Base-by-base conservation (phyloP, 2,797 vertebrate genomes). In the Sebastes aleutianus region DNA sequence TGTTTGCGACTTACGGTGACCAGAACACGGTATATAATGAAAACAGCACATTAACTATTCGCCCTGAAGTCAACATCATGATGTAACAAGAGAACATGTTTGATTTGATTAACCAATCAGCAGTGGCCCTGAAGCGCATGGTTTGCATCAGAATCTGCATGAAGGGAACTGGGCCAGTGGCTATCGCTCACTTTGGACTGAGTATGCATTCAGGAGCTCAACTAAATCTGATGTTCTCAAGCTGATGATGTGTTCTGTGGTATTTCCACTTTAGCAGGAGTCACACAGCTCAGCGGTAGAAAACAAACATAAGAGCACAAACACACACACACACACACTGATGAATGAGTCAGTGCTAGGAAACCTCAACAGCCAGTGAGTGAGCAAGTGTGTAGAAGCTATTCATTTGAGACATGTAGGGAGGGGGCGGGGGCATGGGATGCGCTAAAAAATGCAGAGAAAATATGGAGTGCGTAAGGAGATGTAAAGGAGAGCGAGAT, bases 21-120 rank as follows among this genome's bases (percentile, higher is more conserved):
- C 69, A 11, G 24, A 39, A 36, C 26, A 2, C 31, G 2, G 56
- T 76, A 13, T 50, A 13, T 80, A n/a, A 36, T 76, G 39, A 50
- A 72, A 69, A 82, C 59, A 74, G 31, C 16, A 26, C 43, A 4
- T 73, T 72, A 22, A 24, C n/a, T 83, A 34, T 79, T 77, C 62
- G 47, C 22, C 14, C 47, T 9, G n/a, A 34, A 53, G 10, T 76
- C 10, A 64, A 54, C 67, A 58, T 80, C 54, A 31, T 8, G 62
- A 50, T 18, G 31, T 24, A 76, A 53, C n/a, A n/a, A 64, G 36
- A 70, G 74, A 68, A 70, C 36, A 66, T 31, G 5, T 82, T 80
- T 27, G 61, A 89, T 84, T 76, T 6, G 53, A 76, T 87, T 54
- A 74, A 74, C 24, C 53, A 81, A 70, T 79, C 50, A 72, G 32